Base-by-base conservation (phyloP, 2,113 vertebrate species). In the Macroglossus sobrinus region DNA sequence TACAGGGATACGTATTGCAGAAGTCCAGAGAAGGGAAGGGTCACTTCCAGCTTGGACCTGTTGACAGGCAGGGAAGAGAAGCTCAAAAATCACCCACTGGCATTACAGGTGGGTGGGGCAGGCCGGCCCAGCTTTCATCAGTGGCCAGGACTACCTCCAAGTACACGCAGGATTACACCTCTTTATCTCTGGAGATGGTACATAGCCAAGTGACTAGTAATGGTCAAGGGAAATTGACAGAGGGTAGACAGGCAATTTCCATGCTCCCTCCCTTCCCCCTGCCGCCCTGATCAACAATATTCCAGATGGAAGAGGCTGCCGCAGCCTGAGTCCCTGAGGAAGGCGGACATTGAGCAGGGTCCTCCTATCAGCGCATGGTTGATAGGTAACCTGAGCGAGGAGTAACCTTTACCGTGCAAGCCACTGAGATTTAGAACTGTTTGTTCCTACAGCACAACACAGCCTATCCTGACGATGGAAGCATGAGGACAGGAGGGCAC, bases 51-150 rank as follows among this genome's bases (percentile, higher is more conserved):
- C 45, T 64, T 61, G 28, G n/a, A 28, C 63, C 30, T 22, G 43
- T 28, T n/a, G 38, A 68, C 4, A 26, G 53, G 57, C 38, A 74
- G 35, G 43, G 30, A 80, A 14, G 19, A n/a, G 5, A n/a, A 10
- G 28, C 14, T n/a, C 24, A 40, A 86, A 75, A 59, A 45, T 66
- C 8, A 16, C 8, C 43, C 47, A 21, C 2, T 0, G 7, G 57
- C 11, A 22, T 6, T 11, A 30, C 6, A 18, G 35, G 4, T 10
- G 14, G 4, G 9, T 12, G 50, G 18, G 1, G 28, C 0, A 30
- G 57, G 40, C 30, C 2, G 1, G 22, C 13, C 43, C 72, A 43
- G 47, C n/a, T 33, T 57, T 18, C 28, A 12, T 2, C 38, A 2
- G 55, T 0, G 38, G 78, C 35, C 4, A 0, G 28, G 63, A 38